Percentiles rank a stretch among this genome's conserved stretches.
Conservation (phyloP, 2,888 invertebrate genomes). For the Tanytarsus gracilentus region DNA sequence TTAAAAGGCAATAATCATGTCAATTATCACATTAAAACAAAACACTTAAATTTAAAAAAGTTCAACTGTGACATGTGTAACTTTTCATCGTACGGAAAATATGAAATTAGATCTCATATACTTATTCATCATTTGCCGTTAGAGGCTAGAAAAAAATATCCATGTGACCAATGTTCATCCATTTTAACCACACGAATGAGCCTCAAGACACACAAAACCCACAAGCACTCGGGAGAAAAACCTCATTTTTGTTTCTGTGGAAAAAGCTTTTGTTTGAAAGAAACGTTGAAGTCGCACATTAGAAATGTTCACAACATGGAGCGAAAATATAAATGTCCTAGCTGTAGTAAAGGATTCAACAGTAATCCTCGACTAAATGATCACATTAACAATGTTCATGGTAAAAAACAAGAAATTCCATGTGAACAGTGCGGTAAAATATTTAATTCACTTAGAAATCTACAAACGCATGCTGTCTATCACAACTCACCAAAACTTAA, state of each 20-base stretch:
- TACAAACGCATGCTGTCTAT: slow-evolving; percentile 17
- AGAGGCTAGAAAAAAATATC: slow-evolving; percentile 12
- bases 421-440: slow-evolving; percentile 14
- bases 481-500: slow-evolving; percentile 2
- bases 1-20: slow-evolving; percentile 23
- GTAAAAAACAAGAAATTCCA: slow-evolving; percentile 23
- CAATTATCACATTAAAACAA: slow-evolving; percentile 23
- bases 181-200: slow-evolving; percentile 19
- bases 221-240: slow-evolving; percentile 1
- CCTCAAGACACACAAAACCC: slow-evolving; percentile 20
- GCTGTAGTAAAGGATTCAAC: slow-evolving; percentile 18
- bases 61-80: slow-evolving; percentile 10
- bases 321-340: slow-evolving; percentile 17
- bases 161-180: slow-evolving; percentile 17
- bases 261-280: slow-evolving; percentile 5
- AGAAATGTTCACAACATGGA: slow-evolving; percentile 20
- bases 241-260: slow-evolving; percentile 7
- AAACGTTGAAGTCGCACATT: slow-evolving; percentile 19
- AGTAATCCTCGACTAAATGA: slow-evolving; percentile 10
- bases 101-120: slow-evolving; percentile 22
- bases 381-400: slow-evolving; percentile 22
- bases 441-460: slow-evolving; percentile 18
- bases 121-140: slow-evolving; percentile 22
- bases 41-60: slow-evolving; percentile 20
- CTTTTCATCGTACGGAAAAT: slow-evolving; percentile 17